Conservation (phyloP, 2,888 invertebrate species). For the Hirtodrosophila cameraria region DNA sequence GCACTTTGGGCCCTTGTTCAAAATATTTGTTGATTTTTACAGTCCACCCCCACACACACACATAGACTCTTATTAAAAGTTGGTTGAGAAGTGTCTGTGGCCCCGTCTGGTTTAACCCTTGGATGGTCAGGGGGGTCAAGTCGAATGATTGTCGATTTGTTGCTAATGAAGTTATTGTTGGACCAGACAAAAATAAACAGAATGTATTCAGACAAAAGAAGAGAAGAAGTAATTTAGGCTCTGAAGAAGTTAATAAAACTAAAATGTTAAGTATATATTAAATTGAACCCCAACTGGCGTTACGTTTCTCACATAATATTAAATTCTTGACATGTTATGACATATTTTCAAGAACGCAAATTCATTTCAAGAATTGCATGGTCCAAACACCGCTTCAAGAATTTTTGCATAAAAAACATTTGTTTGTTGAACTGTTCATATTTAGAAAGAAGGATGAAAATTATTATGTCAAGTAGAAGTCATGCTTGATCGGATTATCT, state of each 20-base stretch:
- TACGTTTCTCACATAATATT: too few relatives aligned
- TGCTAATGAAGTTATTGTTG: constrained; percentile 66
- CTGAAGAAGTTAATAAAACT: not conserved
- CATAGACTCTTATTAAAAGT: constrained; percentile 50
- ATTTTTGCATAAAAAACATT: too few relatives aligned
- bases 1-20: constrained; percentile 31
- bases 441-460: too few relatives aligned
- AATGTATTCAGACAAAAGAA: not conserved
- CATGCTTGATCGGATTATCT: too few relatives aligned
- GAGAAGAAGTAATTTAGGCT: not conserved
- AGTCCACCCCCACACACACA: constrained; percentile 22
- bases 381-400: too few relatives aligned
- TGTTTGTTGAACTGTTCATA: too few relatives aligned
- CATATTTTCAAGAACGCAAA: too few relatives aligned
- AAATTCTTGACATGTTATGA: too few relatives aligned
- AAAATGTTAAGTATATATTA: not conserved
- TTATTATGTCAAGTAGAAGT: too few relatives aligned
- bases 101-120: not conserved
- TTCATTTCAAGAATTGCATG: too few relatives aligned
- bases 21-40: constrained; percentile 48
- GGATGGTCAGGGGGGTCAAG: constrained; percentile 30
- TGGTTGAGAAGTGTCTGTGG: constrained; percentile 27
- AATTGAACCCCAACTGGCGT: not conserved
- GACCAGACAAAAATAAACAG: constrained; percentile 26
- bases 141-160: constrained; percentile 45